Evolutionary conservation across 2,113 vertebrate genomes (phyloP).

Genomic region (Synodontis membranacea): DNA sequence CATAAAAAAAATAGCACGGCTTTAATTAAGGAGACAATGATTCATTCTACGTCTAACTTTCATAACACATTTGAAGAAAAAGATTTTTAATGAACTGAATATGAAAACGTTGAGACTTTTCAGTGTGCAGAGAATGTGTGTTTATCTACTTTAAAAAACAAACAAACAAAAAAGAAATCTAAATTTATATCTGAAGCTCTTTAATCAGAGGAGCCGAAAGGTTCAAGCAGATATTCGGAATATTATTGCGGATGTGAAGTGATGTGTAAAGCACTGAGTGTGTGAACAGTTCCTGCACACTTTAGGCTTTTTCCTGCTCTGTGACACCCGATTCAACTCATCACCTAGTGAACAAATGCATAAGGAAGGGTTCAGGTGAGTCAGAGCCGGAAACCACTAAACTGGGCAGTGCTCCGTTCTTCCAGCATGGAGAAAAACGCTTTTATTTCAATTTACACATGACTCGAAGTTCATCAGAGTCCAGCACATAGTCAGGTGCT

Average conservation of each 20-base stretch:
- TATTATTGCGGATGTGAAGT: background rate
- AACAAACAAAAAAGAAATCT: too few relatives aligned
- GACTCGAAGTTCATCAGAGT: background rate
- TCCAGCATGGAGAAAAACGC: background rate
- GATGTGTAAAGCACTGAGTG: background rate
- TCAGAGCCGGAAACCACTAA: background rate
- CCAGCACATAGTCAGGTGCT: background rate
- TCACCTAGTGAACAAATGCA: background rate
- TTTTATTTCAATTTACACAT: constrained; percentile 3
- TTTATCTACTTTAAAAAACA: too few relatives aligned
- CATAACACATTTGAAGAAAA: background rate
- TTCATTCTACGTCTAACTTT: background rate
- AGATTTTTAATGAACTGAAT: too few relatives aligned
- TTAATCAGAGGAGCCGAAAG: background rate
- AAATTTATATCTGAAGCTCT: too few relatives aligned
- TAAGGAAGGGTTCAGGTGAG: background rate
- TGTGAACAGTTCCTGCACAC: constrained; percentile 4
- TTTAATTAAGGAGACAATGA: background rate
- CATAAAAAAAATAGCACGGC: too few relatives aligned
- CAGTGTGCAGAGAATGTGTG: too few relatives aligned
- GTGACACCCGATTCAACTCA: background rate
- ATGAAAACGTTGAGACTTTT: too few relatives aligned
- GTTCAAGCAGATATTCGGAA: background rate
- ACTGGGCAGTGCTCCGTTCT: background rate
- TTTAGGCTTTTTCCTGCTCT: background rate